These are phyloP conservation scores for Drosophila mercatorum DNA, from an alignment of 2,888 invertebrate species.

Conservation along the genomic window DNA sequence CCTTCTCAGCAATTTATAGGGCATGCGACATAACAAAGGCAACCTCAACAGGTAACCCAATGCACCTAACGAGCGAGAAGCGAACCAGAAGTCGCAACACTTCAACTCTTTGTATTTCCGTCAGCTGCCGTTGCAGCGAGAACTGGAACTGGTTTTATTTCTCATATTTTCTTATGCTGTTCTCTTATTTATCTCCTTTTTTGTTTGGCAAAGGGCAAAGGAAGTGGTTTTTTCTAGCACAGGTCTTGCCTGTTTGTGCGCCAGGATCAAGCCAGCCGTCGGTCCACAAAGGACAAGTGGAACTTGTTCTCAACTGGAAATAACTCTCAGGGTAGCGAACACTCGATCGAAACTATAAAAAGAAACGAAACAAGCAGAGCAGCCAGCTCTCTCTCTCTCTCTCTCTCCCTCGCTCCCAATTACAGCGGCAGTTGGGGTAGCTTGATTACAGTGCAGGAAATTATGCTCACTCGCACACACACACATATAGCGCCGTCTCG, in stretches of 20 bases:
- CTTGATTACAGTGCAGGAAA: conserved; percentile 43
- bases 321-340: conserved; percentile 31
- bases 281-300: conserved; percentile 47
- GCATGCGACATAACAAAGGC: conserved; percentile 55
- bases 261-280: conserved; percentile 12
- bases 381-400: not conserved
- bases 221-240: conserved; percentile 61
- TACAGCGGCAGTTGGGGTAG: conserved; percentile 44
- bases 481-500: conserved; percentile 5
- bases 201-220: conserved; percentile 37
- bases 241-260: conserved; percentile 32
- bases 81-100: conserved; percentile 68
- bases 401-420: conserved; percentile 17
- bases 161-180: conserved; percentile 6
- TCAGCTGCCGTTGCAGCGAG: conserved; percentile 67
- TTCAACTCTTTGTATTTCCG: conserved; percentile 74
- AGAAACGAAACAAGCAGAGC: not conserved
- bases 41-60: conserved; percentile 75
- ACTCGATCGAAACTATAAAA: conserved; percentile 28
- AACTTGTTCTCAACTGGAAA: conserved; percentile 41
- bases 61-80: conserved; percentile 59
- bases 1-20: not conserved
- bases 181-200: conserved; percentile 4
- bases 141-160: conserved; percentile 48
- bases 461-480: conserved; percentile 7